Evolutionary conservation across 2,113 vertebrate genomes (phyloP).

Genomic region (Toxostoma redivivum): DNA sequence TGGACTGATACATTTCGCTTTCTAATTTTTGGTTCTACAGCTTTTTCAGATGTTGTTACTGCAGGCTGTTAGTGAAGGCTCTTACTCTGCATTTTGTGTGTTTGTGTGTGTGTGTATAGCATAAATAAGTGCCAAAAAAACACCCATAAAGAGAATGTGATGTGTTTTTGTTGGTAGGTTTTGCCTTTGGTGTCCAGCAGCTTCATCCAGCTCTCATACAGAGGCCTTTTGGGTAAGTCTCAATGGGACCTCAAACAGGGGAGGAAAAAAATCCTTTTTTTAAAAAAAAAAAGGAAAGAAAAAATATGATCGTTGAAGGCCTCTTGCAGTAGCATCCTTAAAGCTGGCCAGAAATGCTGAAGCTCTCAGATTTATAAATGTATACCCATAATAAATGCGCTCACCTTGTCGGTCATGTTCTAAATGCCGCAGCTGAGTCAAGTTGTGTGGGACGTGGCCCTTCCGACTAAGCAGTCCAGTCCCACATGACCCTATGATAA

Average conservation of each 20-base stretch:
- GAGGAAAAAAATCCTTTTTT: neutral
- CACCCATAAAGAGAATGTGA: slow-evolving; percentile 39
- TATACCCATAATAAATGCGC: slow-evolving; percentile 6
- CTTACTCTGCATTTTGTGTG: neutral
- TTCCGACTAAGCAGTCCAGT: slow-evolving; percentile 43
- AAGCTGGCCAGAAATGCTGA: slow-evolving; percentile 43
- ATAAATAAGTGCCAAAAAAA: neutral
- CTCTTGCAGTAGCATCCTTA: slow-evolving; percentile 39
- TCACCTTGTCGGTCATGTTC: slow-evolving; percentile 62
- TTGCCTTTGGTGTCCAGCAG: slow-evolving; percentile 97
- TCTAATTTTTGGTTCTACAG: neutral
- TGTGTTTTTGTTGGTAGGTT: slow-evolving; percentile 83
- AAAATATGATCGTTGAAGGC: slow-evolving; percentile 9
- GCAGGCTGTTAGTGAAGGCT: neutral
- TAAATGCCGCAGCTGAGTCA: slow-evolving; percentile 74
- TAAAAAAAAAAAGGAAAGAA: neutral
- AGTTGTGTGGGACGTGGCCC: slow-evolving; percentile 68
- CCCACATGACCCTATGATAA: slow-evolving; percentile 65
- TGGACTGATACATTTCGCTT: neutral
- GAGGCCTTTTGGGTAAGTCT: slow-evolving; percentile 96
- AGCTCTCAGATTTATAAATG: slow-evolving; percentile 42
- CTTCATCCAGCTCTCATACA: slow-evolving; percentile 99
- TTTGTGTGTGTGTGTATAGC: rapidly evolving
- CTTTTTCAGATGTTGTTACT: neutral
- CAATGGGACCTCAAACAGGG: slow-evolving; percentile 20